These are phyloP conservation scores for Stenchaetothrips biformis DNA, from an alignment of 2,888 invertebrate species.

Conservation along the genomic window DNA sequence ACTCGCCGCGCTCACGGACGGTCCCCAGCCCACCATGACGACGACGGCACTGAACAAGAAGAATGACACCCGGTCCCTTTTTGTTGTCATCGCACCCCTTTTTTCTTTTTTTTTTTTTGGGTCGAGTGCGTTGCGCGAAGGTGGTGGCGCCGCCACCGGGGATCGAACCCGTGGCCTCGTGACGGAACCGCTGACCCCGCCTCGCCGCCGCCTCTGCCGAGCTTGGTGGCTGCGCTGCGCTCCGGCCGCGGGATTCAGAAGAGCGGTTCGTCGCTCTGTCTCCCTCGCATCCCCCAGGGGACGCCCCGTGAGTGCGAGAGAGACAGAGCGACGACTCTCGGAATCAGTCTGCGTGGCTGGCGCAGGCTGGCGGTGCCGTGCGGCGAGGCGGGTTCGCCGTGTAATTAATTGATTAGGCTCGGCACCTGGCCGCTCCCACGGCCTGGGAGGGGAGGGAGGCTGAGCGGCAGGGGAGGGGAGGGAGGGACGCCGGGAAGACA, in stretches of 20 bases:
- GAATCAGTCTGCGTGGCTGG: not conserved
- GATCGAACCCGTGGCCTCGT: too few species aligned
- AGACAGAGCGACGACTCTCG: not conserved
- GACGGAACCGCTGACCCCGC: not conserved
- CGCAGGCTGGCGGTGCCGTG: not conserved
- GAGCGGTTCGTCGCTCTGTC: too few species aligned
- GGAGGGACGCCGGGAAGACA: not conserved
- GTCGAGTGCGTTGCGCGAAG: too few species aligned
- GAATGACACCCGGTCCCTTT: not conserved
- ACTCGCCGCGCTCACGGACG: too few species aligned
- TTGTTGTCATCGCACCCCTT: not conserved
- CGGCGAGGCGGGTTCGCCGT: not conserved
- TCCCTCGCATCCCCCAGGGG: too few species aligned
- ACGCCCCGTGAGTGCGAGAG: too few species aligned
- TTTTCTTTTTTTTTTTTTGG: not conserved
- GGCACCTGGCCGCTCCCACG: conserved; percentile 7
- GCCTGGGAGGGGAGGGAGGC: not conserved
- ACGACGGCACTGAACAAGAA: too few species aligned
- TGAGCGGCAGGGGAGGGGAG: not conserved
- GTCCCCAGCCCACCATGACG: too few species aligned
- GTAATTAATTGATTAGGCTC: conserved; percentile 19
- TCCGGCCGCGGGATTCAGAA: too few species aligned
- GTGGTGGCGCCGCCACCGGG: too few species aligned
- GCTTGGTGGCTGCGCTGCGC: not conserved
- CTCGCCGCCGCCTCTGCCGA: not conserved